These are phyloP conservation scores for Mesocentrotus franciscanus DNA, from an alignment of 53 echinoderm and acorn worm species.

Conservation along the genomic window DNA sequence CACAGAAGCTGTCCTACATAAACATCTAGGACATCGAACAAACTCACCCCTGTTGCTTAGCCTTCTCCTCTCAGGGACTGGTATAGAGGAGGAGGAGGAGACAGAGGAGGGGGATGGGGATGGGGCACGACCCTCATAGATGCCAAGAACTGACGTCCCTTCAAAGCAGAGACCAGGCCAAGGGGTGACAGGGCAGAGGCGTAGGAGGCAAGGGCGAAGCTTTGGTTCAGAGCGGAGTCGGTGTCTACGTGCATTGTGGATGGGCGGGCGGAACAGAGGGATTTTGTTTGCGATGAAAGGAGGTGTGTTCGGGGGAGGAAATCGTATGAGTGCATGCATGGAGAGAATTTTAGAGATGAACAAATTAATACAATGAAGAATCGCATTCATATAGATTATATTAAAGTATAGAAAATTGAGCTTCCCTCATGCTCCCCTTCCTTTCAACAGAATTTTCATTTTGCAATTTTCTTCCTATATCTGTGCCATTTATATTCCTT, in stretches of 20 bases:
- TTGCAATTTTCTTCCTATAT: background rate
- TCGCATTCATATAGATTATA: background rate
- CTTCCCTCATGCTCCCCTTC: background rate
- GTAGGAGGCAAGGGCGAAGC: conserved; percentile 46
- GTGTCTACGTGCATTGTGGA: conserved; percentile 36
- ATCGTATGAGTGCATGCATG: background rate
- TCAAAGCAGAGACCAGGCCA: conserved; percentile 1
- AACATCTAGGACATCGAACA: background rate
- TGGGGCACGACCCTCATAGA: conserved; percentile 33
- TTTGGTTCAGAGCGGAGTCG: conserved; percentile 63
- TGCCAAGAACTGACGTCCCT: conserved; percentile 58
- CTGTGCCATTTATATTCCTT: background rate
- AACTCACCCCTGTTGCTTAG: conserved; percentile 56
- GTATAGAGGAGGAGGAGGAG: conserved; percentile 56
- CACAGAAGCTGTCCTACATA: background rate
- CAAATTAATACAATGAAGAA: background rate
- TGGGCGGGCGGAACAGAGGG: background rate
- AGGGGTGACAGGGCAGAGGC: conserved; percentile 33
- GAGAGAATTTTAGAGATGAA: background rate
- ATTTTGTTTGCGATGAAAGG: background rate
- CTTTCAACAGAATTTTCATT: background rate
- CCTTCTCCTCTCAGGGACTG: conserved; percentile 60
- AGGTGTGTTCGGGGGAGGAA: background rate
- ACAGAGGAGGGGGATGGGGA: conserved; percentile 50
- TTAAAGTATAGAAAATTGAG: background rate